A percentile compares a stretch with the other conserved stretches of the same genome.
Conservation (phyloP, 2,797 vertebrate genomes). For the Catharus ustulatus region DNA sequence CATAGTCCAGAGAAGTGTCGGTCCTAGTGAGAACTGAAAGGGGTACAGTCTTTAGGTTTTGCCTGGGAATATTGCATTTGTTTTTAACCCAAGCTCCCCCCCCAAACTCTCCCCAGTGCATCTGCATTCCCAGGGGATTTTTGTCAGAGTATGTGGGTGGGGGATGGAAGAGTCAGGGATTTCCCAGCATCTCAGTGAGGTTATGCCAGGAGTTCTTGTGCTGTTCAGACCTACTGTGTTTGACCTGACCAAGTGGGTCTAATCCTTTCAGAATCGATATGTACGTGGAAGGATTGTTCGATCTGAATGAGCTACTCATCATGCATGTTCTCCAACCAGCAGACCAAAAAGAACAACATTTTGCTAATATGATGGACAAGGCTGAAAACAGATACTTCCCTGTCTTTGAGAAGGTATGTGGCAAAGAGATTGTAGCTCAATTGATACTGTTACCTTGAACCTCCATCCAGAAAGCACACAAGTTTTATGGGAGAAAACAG, state of each 20-base stretch:
- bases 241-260: background rate
- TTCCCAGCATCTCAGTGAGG: background rate
- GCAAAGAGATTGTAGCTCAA: too few species aligned
- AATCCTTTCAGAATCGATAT: too few species aligned
- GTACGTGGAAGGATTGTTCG: slow-evolving; percentile 27
- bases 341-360: slow-evolving; percentile 48
- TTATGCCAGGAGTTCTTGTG: background rate
- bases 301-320: slow-evolving; percentile 79
- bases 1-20: too few species aligned
- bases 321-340: background rate
- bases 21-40: too few species aligned
- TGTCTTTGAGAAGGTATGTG: slow-evolving; percentile 73
- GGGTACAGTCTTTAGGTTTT: too few species aligned
- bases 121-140: background rate
- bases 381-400: slow-evolving; percentile 77
- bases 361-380: slow-evolving; percentile 73
- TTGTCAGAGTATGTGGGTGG: background rate
- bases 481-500: too few species aligned
- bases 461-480: too few species aligned
- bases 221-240: background rate
- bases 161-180: background rate
- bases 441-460: too few species aligned
- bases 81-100: background rate
- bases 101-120: background rate
- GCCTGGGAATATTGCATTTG: too few species aligned